A percentile compares a stretch with the other conserved stretches of the same genome.
phyloP scores from a whole-genome alignment of 2,113 vertebrate genomes.

The Etia nguti region DNA sequence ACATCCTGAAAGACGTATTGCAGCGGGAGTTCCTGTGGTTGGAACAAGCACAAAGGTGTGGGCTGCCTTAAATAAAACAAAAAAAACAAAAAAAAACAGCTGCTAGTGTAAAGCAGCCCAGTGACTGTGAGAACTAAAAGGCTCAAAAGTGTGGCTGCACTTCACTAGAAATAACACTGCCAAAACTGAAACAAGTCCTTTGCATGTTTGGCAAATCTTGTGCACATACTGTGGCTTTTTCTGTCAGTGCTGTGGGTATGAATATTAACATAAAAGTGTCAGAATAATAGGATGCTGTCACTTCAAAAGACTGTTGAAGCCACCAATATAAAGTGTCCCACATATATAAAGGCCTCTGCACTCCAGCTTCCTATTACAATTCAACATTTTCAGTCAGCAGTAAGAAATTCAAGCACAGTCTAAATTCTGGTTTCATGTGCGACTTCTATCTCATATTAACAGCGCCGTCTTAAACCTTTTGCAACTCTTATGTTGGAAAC shows the following conservation, averaged over 20 bases:
- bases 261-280: background rate
- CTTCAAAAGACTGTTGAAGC: background rate
- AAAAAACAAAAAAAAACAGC: background rate
- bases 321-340: background rate
- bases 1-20: background rate
- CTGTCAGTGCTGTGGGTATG: background rate
- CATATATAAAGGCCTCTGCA: background rate
- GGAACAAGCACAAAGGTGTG: background rate
- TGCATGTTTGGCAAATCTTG: background rate
- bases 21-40: background rate
- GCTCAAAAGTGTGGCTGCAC: background rate
- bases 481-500: constrained; percentile 2
- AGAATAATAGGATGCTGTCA: background rate
- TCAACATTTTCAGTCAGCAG: background rate
- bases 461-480: background rate
- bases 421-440: background rate
- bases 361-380: background rate
- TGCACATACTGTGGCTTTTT: background rate
- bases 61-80: background rate
- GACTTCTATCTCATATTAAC: background rate
- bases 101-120: background rate
- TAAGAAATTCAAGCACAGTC: background rate
- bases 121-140: background rate
- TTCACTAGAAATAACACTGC: background rate
- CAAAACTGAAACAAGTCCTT: background rate